A percentile compares a stretch with the other conserved stretches of the same genome.
These are phyloP conservation scores for Falco punctatus DNA, from an alignment of 2,113 vertebrate genomes.

Conservation along the genomic window DNA sequence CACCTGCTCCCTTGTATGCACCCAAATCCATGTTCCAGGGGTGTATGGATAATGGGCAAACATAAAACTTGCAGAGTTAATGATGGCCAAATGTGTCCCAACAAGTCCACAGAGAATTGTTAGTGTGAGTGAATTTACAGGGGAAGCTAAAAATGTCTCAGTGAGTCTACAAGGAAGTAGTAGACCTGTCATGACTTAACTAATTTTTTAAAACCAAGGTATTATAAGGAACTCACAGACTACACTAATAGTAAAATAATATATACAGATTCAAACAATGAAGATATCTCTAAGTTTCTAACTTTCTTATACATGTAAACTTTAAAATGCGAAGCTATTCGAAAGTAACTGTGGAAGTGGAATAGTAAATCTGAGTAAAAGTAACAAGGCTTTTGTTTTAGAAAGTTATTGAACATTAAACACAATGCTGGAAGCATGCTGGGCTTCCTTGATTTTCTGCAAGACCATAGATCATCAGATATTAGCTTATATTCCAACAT, in stretches of 20 bases:
- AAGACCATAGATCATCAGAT: not conserved
- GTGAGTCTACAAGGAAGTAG: not conserved
- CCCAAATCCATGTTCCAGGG: not conserved
- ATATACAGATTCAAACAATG: not conserved
- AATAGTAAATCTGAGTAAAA: not conserved
- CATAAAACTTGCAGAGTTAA: not conserved
- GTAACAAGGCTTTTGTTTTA: not conserved
- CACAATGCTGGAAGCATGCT: not conserved
- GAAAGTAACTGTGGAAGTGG: not conserved
- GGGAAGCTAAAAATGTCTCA: not conserved
- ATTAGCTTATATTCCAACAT: not conserved
- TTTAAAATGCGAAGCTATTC: not conserved
- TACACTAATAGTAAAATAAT: not conserved
- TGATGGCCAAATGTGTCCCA: not conserved
- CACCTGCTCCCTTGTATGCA: not conserved
- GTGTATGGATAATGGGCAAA: rapidly evolving
- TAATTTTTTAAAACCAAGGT: not conserved
- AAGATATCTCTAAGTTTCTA: not conserved
- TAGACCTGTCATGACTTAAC: not conserved
- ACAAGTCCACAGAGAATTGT: not conserved
- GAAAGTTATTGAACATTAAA: not conserved
- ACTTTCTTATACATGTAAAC: not conserved
- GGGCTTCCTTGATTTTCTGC: not conserved
- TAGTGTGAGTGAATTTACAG: not conserved
- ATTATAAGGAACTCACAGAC: not conserved